A percentile compares a stretch with the other conserved stretches of the same genome.
Conservation (phyloP, 2,113 vertebrate species). For the Macrotis lagotis region DNA sequence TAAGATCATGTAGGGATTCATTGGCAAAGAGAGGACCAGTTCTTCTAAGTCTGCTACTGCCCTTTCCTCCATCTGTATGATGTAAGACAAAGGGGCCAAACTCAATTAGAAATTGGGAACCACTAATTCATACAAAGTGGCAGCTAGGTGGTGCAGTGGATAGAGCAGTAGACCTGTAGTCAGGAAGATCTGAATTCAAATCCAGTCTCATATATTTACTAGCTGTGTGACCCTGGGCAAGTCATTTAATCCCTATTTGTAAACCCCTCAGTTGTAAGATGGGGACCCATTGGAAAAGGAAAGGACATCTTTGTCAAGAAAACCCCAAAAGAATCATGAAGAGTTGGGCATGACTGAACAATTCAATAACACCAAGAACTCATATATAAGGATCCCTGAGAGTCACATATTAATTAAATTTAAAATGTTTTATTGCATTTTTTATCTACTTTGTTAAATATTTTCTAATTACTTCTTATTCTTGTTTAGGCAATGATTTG, state of each 20-base stretch:
- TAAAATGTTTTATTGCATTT: neutral
- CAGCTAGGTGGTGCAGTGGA: neutral
- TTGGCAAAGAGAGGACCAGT: neutral
- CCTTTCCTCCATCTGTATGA: neutral
- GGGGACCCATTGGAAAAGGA: neutral
- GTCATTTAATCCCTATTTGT: neutral
- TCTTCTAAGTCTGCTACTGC: neutral
- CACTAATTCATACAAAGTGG: neutral
- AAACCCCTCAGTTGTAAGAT: neutral
- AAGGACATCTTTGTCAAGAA: neutral
- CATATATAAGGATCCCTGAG: neutral
- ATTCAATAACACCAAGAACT: neutral
- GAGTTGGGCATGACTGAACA: neutral
- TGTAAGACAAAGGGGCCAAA: neutral
- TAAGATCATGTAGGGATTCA: neutral
- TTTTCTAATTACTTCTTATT: neutral
- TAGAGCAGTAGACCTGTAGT: neutral
- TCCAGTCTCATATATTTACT: neutral
- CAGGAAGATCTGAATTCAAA: neutral
- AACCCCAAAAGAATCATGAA: neutral
- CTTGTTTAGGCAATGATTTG: neutral
- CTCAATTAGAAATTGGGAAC: neutral
- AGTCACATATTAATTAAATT: neutral
- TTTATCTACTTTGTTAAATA: neutral
- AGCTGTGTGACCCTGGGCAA: neutral